These are phyloP conservation scores for Garra rufa DNA, from an alignment of 2,113 vertebrate genomes.

Conservation along the genomic window DNA sequence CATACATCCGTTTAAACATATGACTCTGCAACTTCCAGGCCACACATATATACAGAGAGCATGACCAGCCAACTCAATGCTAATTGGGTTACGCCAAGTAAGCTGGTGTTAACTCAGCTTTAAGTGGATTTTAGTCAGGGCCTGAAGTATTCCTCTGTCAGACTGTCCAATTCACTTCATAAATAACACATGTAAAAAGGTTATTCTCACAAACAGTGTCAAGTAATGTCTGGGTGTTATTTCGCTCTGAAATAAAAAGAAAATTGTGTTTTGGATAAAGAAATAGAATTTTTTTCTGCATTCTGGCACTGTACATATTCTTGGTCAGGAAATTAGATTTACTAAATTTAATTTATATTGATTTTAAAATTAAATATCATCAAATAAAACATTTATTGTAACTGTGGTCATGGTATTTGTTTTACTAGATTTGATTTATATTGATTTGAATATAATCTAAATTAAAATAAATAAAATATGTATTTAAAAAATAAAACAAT, in stretches of 20 bases:
- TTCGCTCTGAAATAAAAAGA: not conserved
- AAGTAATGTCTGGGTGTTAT: not conserved
- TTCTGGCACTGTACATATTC: not conserved
- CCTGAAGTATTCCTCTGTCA: slow-evolving; percentile 21
- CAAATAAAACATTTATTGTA: too few species aligned
- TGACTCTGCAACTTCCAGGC: not conserved
- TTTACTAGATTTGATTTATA: not conserved
- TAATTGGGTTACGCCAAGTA: slow-evolving; percentile 38
- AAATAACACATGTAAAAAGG: not conserved
- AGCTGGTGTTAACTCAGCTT: slow-evolving; percentile 33
- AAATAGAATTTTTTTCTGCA: not conserved
- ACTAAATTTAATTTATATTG: not conserved
- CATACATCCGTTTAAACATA: slow-evolving; percentile 25
- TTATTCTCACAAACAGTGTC: not conserved
- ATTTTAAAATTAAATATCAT: too few species aligned
- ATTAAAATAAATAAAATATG: not conserved
- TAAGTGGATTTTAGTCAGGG: slow-evolving; percentile 35
- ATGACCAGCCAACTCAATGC: slow-evolving; percentile 9
- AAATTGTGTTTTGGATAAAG: not conserved
- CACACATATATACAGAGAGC: slow-evolving; percentile 8
- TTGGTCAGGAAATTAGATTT: too few species aligned
- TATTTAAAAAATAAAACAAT: not conserved
- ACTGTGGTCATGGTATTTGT: not conserved
- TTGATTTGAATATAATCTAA: not conserved
- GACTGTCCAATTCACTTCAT: slow-evolving; percentile 22